These are phyloP conservation scores for Egretta garzetta DNA, from an alignment of 2,113 vertebrate genomes.

Conservation along the genomic window DNA sequence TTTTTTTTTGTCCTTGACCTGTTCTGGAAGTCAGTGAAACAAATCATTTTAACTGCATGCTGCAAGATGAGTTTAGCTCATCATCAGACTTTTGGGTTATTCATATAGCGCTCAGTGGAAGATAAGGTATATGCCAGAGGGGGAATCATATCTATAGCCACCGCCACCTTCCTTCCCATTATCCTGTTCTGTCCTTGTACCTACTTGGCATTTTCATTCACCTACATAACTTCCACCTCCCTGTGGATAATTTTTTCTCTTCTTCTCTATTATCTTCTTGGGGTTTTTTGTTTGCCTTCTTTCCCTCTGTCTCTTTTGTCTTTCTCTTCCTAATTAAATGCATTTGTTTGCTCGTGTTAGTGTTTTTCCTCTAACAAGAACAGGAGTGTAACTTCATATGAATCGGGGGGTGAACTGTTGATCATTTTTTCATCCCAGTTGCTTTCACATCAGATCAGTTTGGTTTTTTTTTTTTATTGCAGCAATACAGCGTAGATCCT, in stretches of 20 bases:
- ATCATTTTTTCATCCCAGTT: not conserved
- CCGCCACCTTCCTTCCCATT: rapidly evolving
- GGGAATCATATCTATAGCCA: not conserved
- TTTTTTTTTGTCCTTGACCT: not conserved
- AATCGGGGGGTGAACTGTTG: not conserved
- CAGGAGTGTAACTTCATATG: not conserved
- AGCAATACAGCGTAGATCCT: not conserved
- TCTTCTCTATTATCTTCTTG: not conserved
- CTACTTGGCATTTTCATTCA: not conserved
- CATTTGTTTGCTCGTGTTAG: not conserved
- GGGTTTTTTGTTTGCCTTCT: not conserved
- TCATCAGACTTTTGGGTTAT: not conserved
- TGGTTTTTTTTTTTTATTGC: not conserved
- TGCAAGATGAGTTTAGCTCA: not conserved
- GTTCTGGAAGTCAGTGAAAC: not conserved
- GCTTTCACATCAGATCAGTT: not conserved
- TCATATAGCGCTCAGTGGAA: not conserved
- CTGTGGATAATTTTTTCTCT: not conserved
- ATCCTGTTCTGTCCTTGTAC: not conserved
- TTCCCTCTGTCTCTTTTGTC: not conserved
- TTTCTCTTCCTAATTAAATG: not conserved
- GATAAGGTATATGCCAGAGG: not conserved
- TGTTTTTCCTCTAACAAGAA: not conserved
- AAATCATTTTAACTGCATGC: not conserved
- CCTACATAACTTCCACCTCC: not conserved